phyloP scores from a whole-genome alignment of 2,797 vertebrate species.

The Pyrocephalus nanus region DNA sequence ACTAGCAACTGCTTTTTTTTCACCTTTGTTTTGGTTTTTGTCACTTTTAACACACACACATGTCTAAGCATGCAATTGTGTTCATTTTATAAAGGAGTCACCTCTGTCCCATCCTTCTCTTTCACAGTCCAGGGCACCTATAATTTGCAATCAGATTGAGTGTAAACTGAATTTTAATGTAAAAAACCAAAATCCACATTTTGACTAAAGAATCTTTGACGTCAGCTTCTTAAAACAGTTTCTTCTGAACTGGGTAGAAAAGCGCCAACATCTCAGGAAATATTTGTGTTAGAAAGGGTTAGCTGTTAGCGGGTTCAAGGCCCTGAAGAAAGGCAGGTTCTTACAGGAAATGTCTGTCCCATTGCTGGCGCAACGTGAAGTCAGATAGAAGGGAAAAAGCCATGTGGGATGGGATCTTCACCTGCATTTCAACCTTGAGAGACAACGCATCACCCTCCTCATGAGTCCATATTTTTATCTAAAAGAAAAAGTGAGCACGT shows the following conservation, averaged over 20 bases:
- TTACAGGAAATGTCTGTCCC: constrained; percentile 78
- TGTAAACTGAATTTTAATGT: background rate
- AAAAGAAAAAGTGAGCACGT: background rate
- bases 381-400: constrained; percentile 76
- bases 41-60: background rate
- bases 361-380: constrained; percentile 69
- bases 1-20: background rate
- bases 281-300: background rate
- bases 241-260: background rate
- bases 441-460: constrained; percentile 72
- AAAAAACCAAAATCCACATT: background rate
- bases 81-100: background rate
- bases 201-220: background rate
- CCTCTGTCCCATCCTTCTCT: background rate
- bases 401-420: constrained; percentile 52
- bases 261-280: background rate
- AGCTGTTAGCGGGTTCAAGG: background rate
- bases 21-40: accelerated
- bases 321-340: background rate
- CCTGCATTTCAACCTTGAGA: constrained; percentile 78
- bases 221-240: background rate
- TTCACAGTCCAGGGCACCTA: background rate
- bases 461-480: constrained; percentile 76
- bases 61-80: background rate
- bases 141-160: background rate